These are phyloP conservation scores for Euproctis similis DNA, from an alignment of 2,888 invertebrate species.

Conservation along the genomic window DNA sequence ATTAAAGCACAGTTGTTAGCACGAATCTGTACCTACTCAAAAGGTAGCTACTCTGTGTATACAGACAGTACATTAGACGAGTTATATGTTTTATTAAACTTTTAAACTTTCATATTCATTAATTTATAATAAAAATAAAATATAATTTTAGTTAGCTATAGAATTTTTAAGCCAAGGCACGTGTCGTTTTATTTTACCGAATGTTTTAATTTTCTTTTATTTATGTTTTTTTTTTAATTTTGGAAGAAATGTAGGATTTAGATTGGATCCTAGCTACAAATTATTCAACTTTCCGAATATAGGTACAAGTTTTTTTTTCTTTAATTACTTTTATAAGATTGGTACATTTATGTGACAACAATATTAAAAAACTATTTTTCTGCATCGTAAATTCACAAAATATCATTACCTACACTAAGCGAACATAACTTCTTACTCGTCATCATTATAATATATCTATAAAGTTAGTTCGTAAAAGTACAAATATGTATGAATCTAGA, in stretches of 20 bases:
- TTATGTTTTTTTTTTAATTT: conserved; percentile 50
- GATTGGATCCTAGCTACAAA: conserved; percentile 75
- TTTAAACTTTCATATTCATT: conserved; percentile 38
- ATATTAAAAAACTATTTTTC: conserved; percentile 75
- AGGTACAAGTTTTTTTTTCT: too few relatives aligned
- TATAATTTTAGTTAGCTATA: too few relatives aligned
- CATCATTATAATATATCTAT: conserved; percentile 63
- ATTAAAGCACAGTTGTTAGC: too few relatives aligned
- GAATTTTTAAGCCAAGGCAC: conserved; percentile 71
- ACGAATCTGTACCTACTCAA: too few relatives aligned
- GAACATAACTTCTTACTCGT: conserved; percentile 64
- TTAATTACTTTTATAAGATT: conserved; percentile 73
- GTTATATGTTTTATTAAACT: conserved; percentile 29
- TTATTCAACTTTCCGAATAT: conserved; percentile 75
- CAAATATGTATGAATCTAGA: conserved; percentile 53
- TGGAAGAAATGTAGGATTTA: conserved; percentile 69
- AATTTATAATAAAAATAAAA: conserved; percentile 54
- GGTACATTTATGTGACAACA: conserved; percentile 75
- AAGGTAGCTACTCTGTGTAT: too few relatives aligned
- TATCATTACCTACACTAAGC: conserved; percentile 74
- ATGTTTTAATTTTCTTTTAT: too few relatives aligned
- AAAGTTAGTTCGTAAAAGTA: conserved; percentile 67
- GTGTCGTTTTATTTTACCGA: conserved; percentile 63
- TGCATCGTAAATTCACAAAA: conserved; percentile 74
- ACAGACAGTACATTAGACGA: conserved; percentile 51